Evolutionary conservation across 1,140 invertebrate species (phyloP).

Genomic region (Zaprionus lachaisei): DNA sequence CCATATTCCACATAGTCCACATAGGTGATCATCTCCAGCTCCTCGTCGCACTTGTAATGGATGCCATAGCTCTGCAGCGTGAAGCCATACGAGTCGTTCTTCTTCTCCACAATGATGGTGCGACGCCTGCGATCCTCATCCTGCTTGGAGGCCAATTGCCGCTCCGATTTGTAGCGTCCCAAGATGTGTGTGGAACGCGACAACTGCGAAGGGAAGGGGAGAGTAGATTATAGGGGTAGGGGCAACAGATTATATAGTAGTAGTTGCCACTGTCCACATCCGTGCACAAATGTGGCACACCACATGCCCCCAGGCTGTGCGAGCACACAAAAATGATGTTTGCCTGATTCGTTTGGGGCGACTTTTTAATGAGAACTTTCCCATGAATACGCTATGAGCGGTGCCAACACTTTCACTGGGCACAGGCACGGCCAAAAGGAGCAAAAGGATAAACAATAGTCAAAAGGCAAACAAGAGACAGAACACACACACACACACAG

Average conservation of each 20-base stretch:
- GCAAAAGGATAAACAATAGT: slow-evolving; percentile 27
- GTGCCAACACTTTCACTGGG: slow-evolving; percentile 67
- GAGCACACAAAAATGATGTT: slow-evolving; percentile 60
- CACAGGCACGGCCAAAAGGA: neutral
- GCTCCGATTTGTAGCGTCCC: slow-evolving; percentile 92
- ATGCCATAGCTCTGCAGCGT: slow-evolving; percentile 98
- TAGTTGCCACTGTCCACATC: slow-evolving; percentile 30
- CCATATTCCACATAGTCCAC: slow-evolving; percentile 98
- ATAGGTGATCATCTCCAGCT: slow-evolving; percentile 96
- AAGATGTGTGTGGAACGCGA: slow-evolving; percentile 87
- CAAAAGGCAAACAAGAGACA: slow-evolving; percentile 47
- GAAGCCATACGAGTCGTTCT: slow-evolving; percentile 96
- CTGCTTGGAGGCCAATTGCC: slow-evolving; percentile 89
- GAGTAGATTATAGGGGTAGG: too few species aligned
- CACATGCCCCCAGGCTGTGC: slow-evolving; percentile 50
- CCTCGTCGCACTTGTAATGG: slow-evolving; percentile 94
- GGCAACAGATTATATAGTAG: slow-evolving; percentile 8
- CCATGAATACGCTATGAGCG: slow-evolving; percentile 71
- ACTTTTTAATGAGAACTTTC: slow-evolving; percentile 59
- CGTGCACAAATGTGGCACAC: slow-evolving; percentile 59
- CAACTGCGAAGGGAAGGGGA: slow-evolving; percentile 42
- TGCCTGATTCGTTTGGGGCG: slow-evolving; percentile 36
- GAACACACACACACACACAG: slow-evolving; percentile 31
- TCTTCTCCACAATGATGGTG: slow-evolving; percentile 96
- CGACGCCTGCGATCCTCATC: slow-evolving; percentile 93